Evolutionary conservation across 2,113 vertebrate species (phyloP).

Genomic region (Vulpes lagopus): DNA sequence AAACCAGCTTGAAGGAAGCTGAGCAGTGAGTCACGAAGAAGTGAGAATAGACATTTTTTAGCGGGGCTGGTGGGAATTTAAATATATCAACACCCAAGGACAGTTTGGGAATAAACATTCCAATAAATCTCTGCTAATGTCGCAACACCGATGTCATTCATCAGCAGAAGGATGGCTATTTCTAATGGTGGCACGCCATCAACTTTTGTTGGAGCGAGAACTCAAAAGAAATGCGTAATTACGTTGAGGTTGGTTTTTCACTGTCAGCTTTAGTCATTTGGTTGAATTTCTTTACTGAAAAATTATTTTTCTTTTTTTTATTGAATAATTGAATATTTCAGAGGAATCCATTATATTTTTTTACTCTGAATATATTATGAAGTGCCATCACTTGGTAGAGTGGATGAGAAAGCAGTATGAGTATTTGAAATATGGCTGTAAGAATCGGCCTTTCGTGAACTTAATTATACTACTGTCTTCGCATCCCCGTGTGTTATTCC

Average conservation of each 20-base stretch:
- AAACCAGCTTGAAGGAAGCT: not conserved
- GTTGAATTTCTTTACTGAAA: constrained; percentile 86
- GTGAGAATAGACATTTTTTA: not conserved
- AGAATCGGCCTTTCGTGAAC: constrained; percentile 87
- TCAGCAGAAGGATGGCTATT: not conserved
- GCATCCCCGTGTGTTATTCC: constrained; percentile 85
- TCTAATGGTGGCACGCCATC: constrained; percentile 73
- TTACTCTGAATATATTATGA: constrained; percentile 87
- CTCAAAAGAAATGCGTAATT: constrained; percentile 76
- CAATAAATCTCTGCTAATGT: not conserved
- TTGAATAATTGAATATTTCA: constrained; percentile 90
- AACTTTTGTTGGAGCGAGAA: constrained; percentile 64
- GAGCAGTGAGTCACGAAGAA: not conserved
- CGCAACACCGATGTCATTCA: not conserved
- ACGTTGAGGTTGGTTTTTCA: constrained; percentile 36
- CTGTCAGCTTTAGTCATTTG: constrained; percentile 80
- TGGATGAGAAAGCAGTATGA: constrained; percentile 85
- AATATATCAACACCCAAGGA: not conserved
- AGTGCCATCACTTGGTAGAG: constrained; percentile 83
- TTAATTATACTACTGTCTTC: constrained; percentile 89
- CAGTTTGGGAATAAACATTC: not conserved
- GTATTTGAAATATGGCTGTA: constrained; percentile 86
- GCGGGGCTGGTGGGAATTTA: not conserved
- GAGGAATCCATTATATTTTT: constrained; percentile 85
- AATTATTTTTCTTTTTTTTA: constrained; percentile 89